phyloP scores from a whole-genome alignment of 2,797 vertebrate genomes.

The Molossus alvarezi region DNA sequence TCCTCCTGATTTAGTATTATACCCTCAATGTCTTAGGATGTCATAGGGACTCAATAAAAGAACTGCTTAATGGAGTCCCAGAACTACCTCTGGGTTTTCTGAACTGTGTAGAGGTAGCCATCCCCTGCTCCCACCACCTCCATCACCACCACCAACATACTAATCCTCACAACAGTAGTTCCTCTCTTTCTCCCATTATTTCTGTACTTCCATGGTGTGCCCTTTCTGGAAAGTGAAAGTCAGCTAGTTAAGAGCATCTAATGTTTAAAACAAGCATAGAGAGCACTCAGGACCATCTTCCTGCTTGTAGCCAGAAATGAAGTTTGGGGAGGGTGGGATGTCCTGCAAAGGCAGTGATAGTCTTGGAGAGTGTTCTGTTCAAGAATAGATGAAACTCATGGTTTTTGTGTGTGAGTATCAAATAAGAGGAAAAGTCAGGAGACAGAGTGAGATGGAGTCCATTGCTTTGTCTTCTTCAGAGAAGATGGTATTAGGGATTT shows the following conservation, averaged over 20 bases:
- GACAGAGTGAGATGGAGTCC: not conserved
- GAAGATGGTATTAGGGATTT: not conserved
- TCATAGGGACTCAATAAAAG: not conserved
- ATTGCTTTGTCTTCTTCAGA: conserved; percentile 19
- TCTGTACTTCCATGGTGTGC: not conserved
- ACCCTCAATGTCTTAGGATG: not conserved
- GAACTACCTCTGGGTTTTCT: not conserved
- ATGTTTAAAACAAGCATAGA: not conserved
- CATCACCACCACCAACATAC: too few relatives aligned
- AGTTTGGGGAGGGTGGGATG: not conserved
- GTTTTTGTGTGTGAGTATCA: not conserved
- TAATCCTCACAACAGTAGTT: not conserved
- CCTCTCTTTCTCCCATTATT: not conserved
- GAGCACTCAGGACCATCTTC: not conserved
- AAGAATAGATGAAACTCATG: not conserved
- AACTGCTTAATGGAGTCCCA: not conserved
- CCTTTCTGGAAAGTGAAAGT: not conserved
- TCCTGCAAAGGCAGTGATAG: not conserved
- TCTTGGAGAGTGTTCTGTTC: not conserved
- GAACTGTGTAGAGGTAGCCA: not conserved
- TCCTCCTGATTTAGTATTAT: not conserved
- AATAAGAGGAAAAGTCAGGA: not conserved
- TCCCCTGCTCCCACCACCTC: not conserved
- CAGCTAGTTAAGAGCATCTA: not conserved
- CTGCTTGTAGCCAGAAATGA: not conserved